phyloP scores from a whole-genome alignment of 2,113 vertebrate genomes.

The Aepyceros melampus region DNA sequence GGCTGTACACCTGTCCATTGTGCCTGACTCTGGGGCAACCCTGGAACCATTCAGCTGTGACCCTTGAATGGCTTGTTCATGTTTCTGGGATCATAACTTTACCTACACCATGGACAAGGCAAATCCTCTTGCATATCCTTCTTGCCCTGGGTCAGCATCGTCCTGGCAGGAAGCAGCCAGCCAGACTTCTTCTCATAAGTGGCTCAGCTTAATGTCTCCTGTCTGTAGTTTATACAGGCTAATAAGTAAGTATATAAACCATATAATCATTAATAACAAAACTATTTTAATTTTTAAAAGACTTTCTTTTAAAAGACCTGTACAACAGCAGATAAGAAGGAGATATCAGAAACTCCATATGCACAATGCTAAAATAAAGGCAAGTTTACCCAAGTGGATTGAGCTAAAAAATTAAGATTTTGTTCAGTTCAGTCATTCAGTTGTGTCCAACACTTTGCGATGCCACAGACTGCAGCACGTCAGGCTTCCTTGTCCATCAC shows the following conservation, averaged over 20 bases:
- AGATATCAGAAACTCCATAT: not conserved
- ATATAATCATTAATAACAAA: not conserved
- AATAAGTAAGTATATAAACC: not conserved
- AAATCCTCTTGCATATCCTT: not conserved
- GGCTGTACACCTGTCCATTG: too few relatives aligned
- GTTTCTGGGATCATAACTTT: not conserved
- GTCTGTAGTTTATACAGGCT: not conserved
- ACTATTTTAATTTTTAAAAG: not conserved
- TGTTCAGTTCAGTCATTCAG: not conserved
- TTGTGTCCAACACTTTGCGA: accelerated
- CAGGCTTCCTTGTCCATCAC: not conserved
- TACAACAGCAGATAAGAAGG: not conserved
- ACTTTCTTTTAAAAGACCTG: not conserved
- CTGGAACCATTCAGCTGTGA: not conserved
- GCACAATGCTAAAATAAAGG: not conserved
- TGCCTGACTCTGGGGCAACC: not conserved
- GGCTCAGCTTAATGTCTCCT: not conserved
- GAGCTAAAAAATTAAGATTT: not conserved
- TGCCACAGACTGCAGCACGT: accelerated
- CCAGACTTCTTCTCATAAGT: not conserved
- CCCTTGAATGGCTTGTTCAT: not conserved
- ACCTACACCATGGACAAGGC: too few relatives aligned
- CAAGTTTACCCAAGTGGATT: not conserved
- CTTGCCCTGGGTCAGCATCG: not conserved
- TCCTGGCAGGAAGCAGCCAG: not conserved